These are phyloP conservation scores for Pogonomyrmex californicus DNA, from an alignment of 1,140 invertebrate species.

Conservation along the genomic window DNA sequence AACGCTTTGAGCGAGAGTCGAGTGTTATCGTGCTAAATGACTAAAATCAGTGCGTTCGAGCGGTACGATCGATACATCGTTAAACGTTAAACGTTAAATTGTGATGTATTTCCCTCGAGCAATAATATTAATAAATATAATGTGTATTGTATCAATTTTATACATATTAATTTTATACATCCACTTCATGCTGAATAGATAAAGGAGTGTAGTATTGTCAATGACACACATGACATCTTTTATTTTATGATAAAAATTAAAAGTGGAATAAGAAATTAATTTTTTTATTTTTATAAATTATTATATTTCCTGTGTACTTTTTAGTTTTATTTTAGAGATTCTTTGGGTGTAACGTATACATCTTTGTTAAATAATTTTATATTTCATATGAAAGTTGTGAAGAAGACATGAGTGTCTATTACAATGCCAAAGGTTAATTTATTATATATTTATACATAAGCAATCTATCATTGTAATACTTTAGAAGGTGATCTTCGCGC, in stretches of 20 bases:
- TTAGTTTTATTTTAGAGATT: background rate
- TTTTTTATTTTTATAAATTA: background rate
- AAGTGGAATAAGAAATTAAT: background rate
- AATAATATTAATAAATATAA: conserved; percentile 8
- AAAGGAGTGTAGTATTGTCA: background rate
- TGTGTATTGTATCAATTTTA: no score
- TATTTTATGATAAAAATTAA: background rate
- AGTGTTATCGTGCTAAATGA: conserved; percentile 50
- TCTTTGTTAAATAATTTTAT: background rate
- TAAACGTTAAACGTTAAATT: conserved; percentile 30
- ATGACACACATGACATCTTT: background rate
- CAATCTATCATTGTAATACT: conserved; percentile 29
- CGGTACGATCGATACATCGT: background rate
- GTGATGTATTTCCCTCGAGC: background rate
- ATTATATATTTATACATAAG: conserved; percentile 19
- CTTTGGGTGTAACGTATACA: background rate
- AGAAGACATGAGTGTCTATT: background rate
- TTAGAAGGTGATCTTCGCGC: background rate
- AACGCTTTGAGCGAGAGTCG: conserved; percentile 35
- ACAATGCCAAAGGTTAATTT: background rate
- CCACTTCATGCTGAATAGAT: background rate
- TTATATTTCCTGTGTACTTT: background rate
- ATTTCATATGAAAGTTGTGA: conserved; percentile 6
- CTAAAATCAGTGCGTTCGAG: conserved; percentile 31
- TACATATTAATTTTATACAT: background rate